A percentile compares a stretch with the other conserved stretches of the same genome.
Evolutionary conservation across 2,113 vertebrate species (phyloP).

Genomic region (Centropus bengalensis): DNA sequence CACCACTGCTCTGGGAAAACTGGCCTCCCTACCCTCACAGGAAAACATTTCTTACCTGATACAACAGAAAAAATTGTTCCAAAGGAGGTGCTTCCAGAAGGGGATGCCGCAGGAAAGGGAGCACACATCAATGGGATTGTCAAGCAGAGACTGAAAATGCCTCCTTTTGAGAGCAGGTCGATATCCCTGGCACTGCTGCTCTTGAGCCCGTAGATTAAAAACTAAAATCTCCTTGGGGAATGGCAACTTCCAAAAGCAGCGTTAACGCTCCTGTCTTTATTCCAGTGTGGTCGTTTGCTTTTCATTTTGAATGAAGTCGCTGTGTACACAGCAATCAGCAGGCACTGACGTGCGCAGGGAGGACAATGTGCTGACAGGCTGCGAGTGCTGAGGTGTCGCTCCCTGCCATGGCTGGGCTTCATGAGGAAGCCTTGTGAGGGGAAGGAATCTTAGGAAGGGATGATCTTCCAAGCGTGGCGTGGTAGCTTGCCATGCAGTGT

Average conservation of each 20-base stretch:
- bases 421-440: neutral
- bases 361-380: neutral
- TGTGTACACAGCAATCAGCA: neutral
- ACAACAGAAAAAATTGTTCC: neutral
- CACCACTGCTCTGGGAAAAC: too few relatives aligned
- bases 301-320: neutral
- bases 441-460: neutral
- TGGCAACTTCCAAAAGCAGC: neutral
- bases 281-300: neutral
- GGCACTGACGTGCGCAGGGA: neutral
- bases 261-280: neutral
- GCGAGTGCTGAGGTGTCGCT: neutral
- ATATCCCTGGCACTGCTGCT: neutral
- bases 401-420: neutral
- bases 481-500: neutral
- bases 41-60: neutral
- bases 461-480: neutral
- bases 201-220: neutral
- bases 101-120: neutral
- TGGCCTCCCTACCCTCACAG: too few relatives aligned
- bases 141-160: neutral
- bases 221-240: neutral
- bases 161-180: neutral
- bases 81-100: neutral
- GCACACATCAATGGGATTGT: neutral